Base-by-base conservation (phyloP, 2,797 vertebrate genomes). In the Streptopelia turtur region DNA sequence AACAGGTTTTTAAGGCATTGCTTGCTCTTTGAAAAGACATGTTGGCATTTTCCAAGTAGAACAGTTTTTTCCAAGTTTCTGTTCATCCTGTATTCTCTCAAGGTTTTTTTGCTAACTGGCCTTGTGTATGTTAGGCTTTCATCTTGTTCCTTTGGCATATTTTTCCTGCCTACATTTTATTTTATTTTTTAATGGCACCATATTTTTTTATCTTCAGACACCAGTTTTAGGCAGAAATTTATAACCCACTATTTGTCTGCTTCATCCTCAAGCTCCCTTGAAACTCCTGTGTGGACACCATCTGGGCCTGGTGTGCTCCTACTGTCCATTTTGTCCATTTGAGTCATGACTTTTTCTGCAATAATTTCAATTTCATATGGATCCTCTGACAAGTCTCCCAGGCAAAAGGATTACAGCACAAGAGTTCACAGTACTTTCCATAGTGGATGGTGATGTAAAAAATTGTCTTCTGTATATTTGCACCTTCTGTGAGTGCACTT, bases 281-380 rank as follows among this genome's bases (percentile, higher is more conserved):
- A 52, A 95, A 41, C 39, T 84, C 64, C 83, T 85, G 45, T 16
- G 78, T 80, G 81, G 71, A 74, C 53, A 60, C 89, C 86, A 94
- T 93, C 81, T 96, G 93, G n/a, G 77, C 70, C 39, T 2, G 9
- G 39, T 71, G 75, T 93, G 60, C 11, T 71, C 60, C 45, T 83
- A 68, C 81, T 83, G 52, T 66, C 78, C 43, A 9, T 10, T 28
- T 60, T 95, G 77, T 64, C 81, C 68, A 59, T 82, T 80, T 77
- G 27, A 90, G 70, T 74, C 43, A n/a, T 71, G 78, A 83, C 23
- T 50, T 93, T 69, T 84, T 56, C 63, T 79, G 35, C 35, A 56
- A n/a, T 16, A 1, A 74, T 90, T 95, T 87, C 22, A 43, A 7
- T 88, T 88, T 86, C 49, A 10, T 41, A 4, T 10, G 2, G 35